These are phyloP conservation scores for Cerceris ruficornis DNA, from an alignment of 2,888 invertebrate genomes.

Conservation along the genomic window DNA sequence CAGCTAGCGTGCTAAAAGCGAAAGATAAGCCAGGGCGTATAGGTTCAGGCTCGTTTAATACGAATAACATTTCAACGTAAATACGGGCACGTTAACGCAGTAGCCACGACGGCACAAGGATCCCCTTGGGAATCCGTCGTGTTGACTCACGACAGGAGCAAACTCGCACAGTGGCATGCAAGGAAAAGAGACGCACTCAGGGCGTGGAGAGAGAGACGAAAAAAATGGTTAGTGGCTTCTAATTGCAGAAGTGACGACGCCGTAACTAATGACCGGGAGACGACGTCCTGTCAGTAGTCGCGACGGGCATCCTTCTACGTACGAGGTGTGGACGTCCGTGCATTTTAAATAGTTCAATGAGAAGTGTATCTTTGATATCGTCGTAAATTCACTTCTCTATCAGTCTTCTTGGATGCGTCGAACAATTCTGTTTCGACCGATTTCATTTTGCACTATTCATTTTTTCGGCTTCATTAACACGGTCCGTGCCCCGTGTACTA, in stretches of 20 bases:
- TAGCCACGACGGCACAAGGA: slow-evolving; percentile 30
- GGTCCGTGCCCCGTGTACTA: too few species aligned
- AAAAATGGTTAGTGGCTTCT: slow-evolving; percentile 74
- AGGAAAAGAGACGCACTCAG: slow-evolving; percentile 1
- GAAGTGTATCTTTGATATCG: slow-evolving; percentile 34
- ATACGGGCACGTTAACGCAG: slow-evolving; percentile 26
- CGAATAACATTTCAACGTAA: neutral
- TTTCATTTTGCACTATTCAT: too few species aligned
- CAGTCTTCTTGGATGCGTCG: too few species aligned
- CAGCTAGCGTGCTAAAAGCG: neutral
- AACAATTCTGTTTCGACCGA: too few species aligned
- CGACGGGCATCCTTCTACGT: slow-evolving; percentile 63
- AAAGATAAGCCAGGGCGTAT: neutral
- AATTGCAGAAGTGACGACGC: slow-evolving; percentile 81
- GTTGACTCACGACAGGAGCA: slow-evolving; percentile 53
- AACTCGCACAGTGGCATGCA: slow-evolving; percentile 50
- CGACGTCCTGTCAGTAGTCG: slow-evolving; percentile 75
- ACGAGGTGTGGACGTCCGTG: slow-evolving; percentile 68
- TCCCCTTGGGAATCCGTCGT: slow-evolving; percentile 51
- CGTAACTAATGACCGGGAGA: slow-evolving; percentile 79
- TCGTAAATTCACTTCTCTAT: neutral
- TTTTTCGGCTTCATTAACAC: too few species aligned
- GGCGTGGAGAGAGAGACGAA: slow-evolving; percentile 26
- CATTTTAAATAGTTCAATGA: slow-evolving; percentile 60
- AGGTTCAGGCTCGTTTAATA: slow-evolving; percentile 1